A percentile compares a stretch with the other conserved stretches of the same genome.
These are phyloP conservation scores for Lycophotia porphyrea DNA, from an alignment of 2,888 invertebrate genomes.

Conservation along the genomic window DNA sequence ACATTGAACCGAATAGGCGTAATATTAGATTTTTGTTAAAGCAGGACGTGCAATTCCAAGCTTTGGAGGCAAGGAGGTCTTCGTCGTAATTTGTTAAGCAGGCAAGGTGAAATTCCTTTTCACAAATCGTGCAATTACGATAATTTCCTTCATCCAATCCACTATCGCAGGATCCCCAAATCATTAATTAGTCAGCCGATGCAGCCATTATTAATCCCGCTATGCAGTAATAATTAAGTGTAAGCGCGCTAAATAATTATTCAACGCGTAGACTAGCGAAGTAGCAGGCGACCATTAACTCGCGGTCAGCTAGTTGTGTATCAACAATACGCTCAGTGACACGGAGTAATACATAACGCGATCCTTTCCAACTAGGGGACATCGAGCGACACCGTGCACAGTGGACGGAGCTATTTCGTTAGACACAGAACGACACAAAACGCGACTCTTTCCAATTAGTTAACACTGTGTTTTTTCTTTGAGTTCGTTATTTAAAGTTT, in stretches of 20 bases:
- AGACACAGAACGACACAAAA: not conserved
- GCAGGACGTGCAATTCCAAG: not conserved
- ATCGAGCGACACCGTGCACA: too few species aligned
- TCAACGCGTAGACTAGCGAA: not conserved
- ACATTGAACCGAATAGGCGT: not conserved
- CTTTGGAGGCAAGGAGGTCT: not conserved
- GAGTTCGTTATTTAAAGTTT: not conserved
- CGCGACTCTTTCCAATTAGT: conserved; percentile 1
- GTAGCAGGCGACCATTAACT: too few species aligned
- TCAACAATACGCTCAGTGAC: too few species aligned
- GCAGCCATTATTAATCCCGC: not conserved
- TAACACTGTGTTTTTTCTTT: not conserved
- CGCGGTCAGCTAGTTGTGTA: too few species aligned
- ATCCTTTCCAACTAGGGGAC: too few species aligned
- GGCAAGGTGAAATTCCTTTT: not conserved
- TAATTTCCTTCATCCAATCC: conserved; percentile 8
- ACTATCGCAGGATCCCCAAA: not conserved
- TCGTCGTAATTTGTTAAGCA: not conserved
- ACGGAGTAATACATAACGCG: too few species aligned
- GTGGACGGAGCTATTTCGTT: not conserved
- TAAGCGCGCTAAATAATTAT: not conserved
- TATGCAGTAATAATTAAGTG: conserved; percentile 1
- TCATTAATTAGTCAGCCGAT: not conserved
- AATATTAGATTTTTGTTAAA: not conserved
- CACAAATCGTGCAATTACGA: not conserved